phyloP scores from a whole-genome alignment of 2,797 vertebrate species.

The Schizothorax lantsangensis region DNA sequence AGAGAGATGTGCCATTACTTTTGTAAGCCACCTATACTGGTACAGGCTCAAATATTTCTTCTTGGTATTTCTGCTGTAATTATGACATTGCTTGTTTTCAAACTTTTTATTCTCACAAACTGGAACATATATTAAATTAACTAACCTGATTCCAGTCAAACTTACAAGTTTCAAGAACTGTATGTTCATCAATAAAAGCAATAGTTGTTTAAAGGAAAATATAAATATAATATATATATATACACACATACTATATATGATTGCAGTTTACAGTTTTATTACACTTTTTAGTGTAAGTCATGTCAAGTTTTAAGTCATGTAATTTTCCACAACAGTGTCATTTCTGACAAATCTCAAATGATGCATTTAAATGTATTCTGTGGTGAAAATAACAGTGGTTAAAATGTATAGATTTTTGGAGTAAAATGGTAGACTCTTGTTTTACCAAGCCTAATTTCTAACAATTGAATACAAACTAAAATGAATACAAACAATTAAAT shows the following conservation, averaged over 20 bases:
- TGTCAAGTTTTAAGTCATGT: background rate
- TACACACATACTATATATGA: background rate
- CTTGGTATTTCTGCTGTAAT: background rate
- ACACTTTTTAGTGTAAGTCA: background rate
- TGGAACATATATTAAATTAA: background rate
- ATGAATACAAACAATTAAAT: background rate
- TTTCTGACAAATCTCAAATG: background rate
- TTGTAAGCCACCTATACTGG: background rate
- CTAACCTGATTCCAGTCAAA: background rate
- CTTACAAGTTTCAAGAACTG: background rate
- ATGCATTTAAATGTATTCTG: background rate
- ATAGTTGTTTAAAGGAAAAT: background rate
- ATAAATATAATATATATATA: background rate
- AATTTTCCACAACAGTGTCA: background rate
- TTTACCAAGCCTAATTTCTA: no score
- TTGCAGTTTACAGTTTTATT: background rate
- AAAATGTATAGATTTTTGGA: background rate
- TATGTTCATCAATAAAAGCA: background rate
- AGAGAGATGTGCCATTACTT: background rate
- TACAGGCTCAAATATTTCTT: background rate
- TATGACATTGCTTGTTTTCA: background rate
- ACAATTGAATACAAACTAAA: background rate
- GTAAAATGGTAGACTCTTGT: background rate
- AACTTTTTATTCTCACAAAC: background rate
- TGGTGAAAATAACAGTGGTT: background rate